phyloP scores from a whole-genome alignment of 2,113 vertebrate species.

The Ginglymostoma cirratum region DNA sequence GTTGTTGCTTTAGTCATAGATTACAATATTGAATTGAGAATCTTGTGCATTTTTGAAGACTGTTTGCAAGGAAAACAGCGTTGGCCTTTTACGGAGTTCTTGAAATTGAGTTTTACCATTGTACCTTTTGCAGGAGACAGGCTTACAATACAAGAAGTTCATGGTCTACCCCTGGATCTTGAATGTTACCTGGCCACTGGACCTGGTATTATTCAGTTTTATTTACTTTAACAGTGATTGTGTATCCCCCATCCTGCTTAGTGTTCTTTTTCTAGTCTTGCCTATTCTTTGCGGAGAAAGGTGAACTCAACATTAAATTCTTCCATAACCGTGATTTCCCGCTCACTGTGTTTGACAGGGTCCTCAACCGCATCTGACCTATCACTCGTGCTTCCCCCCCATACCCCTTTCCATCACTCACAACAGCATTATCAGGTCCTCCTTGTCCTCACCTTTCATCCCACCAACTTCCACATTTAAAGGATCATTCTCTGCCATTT shows the following conservation, averaged over 20 bases:
- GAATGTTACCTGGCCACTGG: slow-evolving; percentile 81
- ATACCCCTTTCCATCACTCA: too few species aligned
- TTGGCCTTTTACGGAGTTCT: not conserved
- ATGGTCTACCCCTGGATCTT: slow-evolving; percentile 87
- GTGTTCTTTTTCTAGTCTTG: too few species aligned
- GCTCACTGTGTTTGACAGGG: too few species aligned
- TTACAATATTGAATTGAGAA: not conserved
- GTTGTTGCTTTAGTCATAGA: not conserved
- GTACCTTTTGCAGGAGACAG: slow-evolving; percentile 58
- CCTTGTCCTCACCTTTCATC: too few species aligned
- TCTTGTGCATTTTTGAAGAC: not conserved
- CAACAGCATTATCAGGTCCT: too few species aligned
- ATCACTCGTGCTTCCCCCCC: too few species aligned
- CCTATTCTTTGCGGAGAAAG: not conserved
- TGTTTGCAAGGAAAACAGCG: not conserved
- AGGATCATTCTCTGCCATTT: too few species aligned
- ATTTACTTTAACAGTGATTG: not conserved
- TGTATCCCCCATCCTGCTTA: not conserved
- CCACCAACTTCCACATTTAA: too few species aligned
- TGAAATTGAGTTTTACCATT: not conserved
- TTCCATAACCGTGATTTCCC: too few species aligned
- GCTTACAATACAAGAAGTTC: slow-evolving; percentile 84
- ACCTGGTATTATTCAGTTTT: slow-evolving; percentile 55
- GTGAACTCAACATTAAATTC: not conserved
- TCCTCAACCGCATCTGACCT: too few species aligned